phyloP scores from a whole-genome alignment of 2,888 invertebrate genomes.

The Bimastos eiseni region DNA sequence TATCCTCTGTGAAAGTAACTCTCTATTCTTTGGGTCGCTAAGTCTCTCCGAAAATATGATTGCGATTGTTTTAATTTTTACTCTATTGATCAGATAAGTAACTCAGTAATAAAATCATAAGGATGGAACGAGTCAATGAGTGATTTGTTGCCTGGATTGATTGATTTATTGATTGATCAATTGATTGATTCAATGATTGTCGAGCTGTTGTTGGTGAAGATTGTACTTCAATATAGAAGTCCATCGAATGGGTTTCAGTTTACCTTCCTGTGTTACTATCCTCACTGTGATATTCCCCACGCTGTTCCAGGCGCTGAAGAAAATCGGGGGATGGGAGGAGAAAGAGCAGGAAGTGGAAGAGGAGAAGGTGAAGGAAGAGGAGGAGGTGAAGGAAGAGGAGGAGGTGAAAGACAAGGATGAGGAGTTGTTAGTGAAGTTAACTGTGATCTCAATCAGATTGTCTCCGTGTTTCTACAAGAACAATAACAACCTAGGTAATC shows the following conservation, averaged over 20 bases:
- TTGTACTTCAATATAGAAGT: no score
- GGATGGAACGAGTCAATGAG: no score
- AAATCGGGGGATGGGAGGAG: neutral
- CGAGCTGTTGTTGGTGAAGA: no score
- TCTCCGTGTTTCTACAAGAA: neutral
- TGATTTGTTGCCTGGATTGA: no score
- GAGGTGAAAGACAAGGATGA: neutral
- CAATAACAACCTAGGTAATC: neutral
- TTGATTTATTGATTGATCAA: no score
- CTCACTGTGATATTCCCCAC: neutral
- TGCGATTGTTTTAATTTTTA: no score
- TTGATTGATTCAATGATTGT: no score
- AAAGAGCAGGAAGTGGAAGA: neutral
- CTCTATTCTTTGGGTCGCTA: no score
- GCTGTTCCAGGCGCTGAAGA: conserved; percentile 2
- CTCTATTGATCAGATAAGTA: no score
- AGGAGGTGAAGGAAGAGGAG: neutral
- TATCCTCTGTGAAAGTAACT: no score
- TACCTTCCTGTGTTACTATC: neutral
- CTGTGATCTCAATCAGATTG: neutral
- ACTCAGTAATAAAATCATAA: no score
- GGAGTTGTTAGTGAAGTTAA: neutral
- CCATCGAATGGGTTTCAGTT: neutral
- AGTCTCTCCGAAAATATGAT: no score
- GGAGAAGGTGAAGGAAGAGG: neutral